Conservation (phyloP, 2,888 invertebrate species). For the Orchestes rusci region DNA sequence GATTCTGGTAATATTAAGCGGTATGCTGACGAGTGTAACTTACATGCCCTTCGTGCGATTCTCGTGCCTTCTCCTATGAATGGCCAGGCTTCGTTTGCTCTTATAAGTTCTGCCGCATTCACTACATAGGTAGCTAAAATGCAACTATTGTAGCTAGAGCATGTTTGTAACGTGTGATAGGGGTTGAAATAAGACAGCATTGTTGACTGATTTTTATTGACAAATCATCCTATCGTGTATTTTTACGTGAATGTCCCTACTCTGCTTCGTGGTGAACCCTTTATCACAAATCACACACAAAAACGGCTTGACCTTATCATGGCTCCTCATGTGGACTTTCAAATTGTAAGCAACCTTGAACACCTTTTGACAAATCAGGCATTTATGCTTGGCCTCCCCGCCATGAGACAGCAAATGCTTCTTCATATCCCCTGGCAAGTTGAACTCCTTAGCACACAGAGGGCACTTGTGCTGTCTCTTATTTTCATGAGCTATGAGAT, state of each 20-base stretch:
- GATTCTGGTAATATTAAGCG: neutral
- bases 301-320: constrained; percentile 27
- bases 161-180: too few species aligned
- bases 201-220: too few species aligned
- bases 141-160: too few species aligned
- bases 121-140: constrained; percentile 6
- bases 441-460: constrained; percentile 45
- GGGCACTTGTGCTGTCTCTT: constrained; percentile 45
- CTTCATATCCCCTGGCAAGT: constrained; percentile 25
- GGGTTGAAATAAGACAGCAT: too few species aligned
- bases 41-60: constrained; percentile 10
- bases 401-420: constrained; percentile 42
- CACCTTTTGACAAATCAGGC: constrained; percentile 46
- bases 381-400: constrained; percentile 39
- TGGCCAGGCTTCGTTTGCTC: constrained; percentile 2
- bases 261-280: constrained; percentile 32
- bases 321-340: constrained; percentile 27
- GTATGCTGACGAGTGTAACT: constrained; percentile 2
- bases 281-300: constrained; percentile 24
- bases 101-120: constrained; percentile 13
- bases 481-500: constrained; percentile 38
- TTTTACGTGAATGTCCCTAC: constrained; percentile 22
- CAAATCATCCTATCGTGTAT: constrained; percentile 13
- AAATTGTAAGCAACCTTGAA: constrained; percentile 45
- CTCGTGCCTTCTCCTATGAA: constrained; percentile 11